These are phyloP conservation scores for Campoletis raptor DNA, from an alignment of 2,888 invertebrate species.

Conservation along the genomic window DNA sequence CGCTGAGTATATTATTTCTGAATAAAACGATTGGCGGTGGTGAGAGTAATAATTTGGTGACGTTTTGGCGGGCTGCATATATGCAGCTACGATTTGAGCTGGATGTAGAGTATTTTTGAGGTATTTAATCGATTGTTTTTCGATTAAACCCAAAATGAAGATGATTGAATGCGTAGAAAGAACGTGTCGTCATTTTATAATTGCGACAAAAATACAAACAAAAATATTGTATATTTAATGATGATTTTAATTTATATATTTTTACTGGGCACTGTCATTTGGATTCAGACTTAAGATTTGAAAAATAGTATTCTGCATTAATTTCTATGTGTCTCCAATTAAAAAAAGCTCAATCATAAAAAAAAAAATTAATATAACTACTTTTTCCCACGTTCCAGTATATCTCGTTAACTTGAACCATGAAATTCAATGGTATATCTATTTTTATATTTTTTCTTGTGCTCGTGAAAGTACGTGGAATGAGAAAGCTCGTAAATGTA, in stretches of 20 bases:
- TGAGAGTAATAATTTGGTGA: background rate
- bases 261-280: no score
- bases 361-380: no score
- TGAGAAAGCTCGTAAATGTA: background rate
- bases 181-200: no score
- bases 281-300: no score
- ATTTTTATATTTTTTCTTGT: background rate
- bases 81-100: background rate
- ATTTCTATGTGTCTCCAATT: no score
- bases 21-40: background rate
- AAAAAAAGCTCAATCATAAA: background rate
- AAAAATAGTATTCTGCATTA: no score
- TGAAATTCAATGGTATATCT: background rate
- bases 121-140: background rate
- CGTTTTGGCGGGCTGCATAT: background rate
- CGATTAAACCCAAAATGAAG: background rate
- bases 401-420: background rate
- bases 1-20: background rate
- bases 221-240: no score
- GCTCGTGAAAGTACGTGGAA: background rate
- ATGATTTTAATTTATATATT: no score
- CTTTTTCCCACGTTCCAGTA: background rate
- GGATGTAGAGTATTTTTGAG: background rate
- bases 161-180: background rate
- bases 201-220: no score